Evolutionary conservation across 2,888 invertebrate species (phyloP).

Genomic region (Ectemnius cavifrons): DNA sequence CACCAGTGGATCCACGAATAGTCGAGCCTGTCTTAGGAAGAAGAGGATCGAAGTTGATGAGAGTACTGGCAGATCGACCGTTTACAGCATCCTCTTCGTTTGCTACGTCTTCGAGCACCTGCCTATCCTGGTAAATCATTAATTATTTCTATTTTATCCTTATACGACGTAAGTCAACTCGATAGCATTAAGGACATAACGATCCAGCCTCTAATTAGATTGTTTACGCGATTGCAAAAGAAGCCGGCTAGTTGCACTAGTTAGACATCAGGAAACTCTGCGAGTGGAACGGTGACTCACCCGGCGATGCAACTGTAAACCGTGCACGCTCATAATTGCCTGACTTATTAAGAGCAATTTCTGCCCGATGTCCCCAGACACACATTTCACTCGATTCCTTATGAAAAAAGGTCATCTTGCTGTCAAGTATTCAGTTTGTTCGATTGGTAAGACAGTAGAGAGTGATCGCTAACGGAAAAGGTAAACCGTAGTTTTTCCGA

Average conservation of each 20-base stretch:
- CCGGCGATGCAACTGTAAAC: not conserved
- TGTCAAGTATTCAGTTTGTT: no score
- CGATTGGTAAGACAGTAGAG: no score
- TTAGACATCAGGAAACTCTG: not conserved
- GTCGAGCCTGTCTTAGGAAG: conserved; percentile 78
- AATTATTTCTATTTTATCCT: not conserved
- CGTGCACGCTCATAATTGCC: not conserved
- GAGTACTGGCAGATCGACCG: conserved; percentile 78
- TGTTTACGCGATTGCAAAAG: not conserved
- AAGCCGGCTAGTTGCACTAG: not conserved
- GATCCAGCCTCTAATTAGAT: not conserved
- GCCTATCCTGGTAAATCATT: conserved; percentile 79
- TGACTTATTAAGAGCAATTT: not conserved
- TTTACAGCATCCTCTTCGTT: conserved; percentile 79
- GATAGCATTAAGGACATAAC: not conserved
- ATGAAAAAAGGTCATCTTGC: no score
- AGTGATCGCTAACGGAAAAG: no score
- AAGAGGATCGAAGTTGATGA: conserved; percentile 73
- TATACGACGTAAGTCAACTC: not conserved
- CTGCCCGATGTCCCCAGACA: not conserved
- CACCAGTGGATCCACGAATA: conserved; percentile 81
- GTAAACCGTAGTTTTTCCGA: no score
- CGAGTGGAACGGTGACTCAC: conserved; percentile 1
- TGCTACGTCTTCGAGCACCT: conserved; percentile 82
- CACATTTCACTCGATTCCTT: no score